Percentiles rank a stretch among this genome's conserved stretches.
phyloP scores from a whole-genome alignment of 2,113 vertebrate genomes.

The Oncorhynchus masou region DNA sequence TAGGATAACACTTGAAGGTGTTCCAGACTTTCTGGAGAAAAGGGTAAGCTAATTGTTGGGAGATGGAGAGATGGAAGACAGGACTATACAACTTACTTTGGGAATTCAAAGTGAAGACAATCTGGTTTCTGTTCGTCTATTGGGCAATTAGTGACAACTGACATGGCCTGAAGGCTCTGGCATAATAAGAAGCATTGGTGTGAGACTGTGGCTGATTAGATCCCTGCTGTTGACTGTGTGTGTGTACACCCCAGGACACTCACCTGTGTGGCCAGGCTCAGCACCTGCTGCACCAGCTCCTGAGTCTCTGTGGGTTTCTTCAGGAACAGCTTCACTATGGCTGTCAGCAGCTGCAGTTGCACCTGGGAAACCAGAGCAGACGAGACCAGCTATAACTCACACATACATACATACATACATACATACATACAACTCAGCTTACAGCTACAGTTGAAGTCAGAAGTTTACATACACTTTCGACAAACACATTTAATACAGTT shows the following conservation, averaged over 20 bases:
- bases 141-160: too few species aligned
- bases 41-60: not conserved
- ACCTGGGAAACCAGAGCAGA: conserved; percentile 74
- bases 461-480: too few species aligned
- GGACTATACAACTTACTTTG: not conserved
- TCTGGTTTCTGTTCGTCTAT: too few species aligned
- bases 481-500: too few species aligned
- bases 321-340: conserved; percentile 95
- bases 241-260: conserved; percentile 20
- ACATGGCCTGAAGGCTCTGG: too few species aligned
- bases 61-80: too few species aligned
- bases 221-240: not conserved
- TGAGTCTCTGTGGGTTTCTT: conserved; percentile 98
- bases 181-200: too few species aligned
- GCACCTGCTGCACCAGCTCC: conserved; percentile 95
- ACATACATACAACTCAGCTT: too few species aligned
- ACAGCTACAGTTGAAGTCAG: too few species aligned
- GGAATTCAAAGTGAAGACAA: too few species aligned
- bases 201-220: too few species aligned
- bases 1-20: not conserved
- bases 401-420: too few species aligned
- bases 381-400: not conserved
- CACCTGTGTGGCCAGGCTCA: conserved; percentile 97
- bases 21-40: not conserved
- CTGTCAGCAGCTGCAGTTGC: conserved; percentile 92